Conservation (phyloP, 2,888 invertebrate genomes). For the Lasioglossum malachurum region DNA sequence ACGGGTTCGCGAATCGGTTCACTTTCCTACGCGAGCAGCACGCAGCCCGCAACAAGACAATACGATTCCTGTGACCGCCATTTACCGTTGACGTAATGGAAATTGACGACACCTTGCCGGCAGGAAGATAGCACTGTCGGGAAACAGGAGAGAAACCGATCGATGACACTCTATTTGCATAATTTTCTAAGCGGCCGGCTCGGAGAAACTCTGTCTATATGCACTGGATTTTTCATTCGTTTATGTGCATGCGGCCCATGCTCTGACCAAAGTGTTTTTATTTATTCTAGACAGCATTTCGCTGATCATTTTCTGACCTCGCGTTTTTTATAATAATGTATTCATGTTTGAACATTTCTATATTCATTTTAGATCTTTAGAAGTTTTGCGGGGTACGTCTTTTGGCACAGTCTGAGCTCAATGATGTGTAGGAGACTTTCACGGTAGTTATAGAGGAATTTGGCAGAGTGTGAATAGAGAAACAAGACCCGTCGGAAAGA, state of each 20-base stretch:
- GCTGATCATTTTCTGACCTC: too few relatives aligned
- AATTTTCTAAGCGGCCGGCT: background rate
- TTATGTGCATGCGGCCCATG: background rate
- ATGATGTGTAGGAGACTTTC: background rate
- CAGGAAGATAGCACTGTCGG: background rate
- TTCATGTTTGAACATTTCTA: too few relatives aligned
- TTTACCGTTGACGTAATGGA: conserved; percentile 61
- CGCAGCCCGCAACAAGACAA: conserved; percentile 30
- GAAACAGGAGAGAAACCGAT: background rate
- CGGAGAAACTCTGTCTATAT: background rate
- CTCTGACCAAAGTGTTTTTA: background rate
- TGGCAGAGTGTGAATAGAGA: background rate
- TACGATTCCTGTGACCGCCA: conserved; percentile 18
- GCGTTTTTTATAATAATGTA: too few relatives aligned
- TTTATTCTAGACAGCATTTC: background rate
- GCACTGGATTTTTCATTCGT: background rate
- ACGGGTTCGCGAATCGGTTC: conserved; percentile 70
- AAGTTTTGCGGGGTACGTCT: too few relatives aligned
- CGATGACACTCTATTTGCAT: background rate
- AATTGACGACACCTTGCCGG: conserved; percentile 21
- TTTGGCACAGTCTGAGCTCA: too few relatives aligned
- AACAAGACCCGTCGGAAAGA: background rate
- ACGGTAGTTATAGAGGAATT: background rate
- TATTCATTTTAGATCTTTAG: too few relatives aligned
- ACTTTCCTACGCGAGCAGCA: conserved; percentile 73